phyloP scores from a whole-genome alignment of 2,888 invertebrate species.

The Phragmatobia fuliginosa region DNA sequence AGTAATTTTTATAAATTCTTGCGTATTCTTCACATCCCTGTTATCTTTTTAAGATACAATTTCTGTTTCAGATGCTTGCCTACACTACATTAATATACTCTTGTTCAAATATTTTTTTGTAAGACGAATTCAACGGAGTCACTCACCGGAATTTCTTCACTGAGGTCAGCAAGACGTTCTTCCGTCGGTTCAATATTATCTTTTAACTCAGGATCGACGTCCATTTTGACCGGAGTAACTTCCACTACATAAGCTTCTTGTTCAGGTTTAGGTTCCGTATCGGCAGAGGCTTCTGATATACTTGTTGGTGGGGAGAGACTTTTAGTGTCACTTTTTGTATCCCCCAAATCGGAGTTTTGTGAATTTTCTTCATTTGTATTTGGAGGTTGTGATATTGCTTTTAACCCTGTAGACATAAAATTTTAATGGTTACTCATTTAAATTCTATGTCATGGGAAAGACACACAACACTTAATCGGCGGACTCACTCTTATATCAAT shows the following conservation, averaged over 20 bases:
- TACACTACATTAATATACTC: neutral
- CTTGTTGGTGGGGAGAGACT: constrained; percentile 75
- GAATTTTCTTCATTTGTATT: constrained; percentile 75
- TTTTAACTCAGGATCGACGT: constrained; percentile 53
- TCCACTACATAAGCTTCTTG: constrained; percentile 15
- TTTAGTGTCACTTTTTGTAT: constrained; percentile 76
- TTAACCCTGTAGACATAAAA: constrained; percentile 54
- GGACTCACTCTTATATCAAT: too few species aligned
- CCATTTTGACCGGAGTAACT: constrained; percentile 48
- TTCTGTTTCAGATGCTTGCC: neutral
- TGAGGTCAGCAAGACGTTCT: constrained; percentile 44
- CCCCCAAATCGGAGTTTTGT: constrained; percentile 75
- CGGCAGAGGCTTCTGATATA: constrained; percentile 69
- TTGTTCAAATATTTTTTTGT: neutral
- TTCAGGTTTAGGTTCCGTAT: constrained; percentile 54
- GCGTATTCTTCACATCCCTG: neutral
- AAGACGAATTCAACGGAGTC: neutral
- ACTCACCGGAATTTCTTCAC: constrained; percentile 56
- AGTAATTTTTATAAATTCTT: neutral
- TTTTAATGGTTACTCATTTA: neutral
- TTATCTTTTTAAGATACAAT: neutral
- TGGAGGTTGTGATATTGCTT: constrained; percentile 63
- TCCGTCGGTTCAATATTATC: constrained; percentile 47
- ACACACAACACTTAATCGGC: too few species aligned
- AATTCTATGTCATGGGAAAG: neutral